Evolutionary conservation across 2,113 vertebrate genomes (phyloP).

Genomic region (Eulacestoma nigropectus): DNA sequence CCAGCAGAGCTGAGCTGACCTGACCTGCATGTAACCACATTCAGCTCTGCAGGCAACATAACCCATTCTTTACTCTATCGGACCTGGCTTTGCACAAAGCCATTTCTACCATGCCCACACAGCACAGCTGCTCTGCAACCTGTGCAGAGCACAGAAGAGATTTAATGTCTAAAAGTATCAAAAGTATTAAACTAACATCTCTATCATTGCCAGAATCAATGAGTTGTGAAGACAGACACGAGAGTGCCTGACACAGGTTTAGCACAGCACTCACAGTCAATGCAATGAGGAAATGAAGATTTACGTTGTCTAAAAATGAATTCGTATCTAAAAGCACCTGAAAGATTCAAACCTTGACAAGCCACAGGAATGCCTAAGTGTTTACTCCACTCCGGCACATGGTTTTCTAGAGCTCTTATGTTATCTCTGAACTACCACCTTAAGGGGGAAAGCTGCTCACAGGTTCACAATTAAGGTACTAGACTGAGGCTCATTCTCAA

Average conservation of each 20-base stretch:
- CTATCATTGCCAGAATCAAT: neutral
- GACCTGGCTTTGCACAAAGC: neutral
- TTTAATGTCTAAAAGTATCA: neutral
- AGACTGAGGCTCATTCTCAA: neutral
- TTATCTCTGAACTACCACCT: neutral
- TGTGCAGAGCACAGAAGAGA: neutral
- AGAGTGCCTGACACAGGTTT: neutral
- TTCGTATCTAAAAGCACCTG: neutral
- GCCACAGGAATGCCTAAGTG: neutral
- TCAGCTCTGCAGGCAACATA: neutral
- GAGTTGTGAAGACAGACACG: neutral
- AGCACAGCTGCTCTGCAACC: neutral
- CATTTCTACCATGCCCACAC: neutral
- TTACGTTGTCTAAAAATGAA: neutral
- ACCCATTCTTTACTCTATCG: neutral
- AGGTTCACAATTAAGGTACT: neutral
- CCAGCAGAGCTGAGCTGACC: neutral
- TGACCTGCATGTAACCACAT: fast-evolving
- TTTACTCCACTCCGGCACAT: neutral
- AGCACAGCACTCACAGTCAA: neutral
- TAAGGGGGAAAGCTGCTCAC: neutral
- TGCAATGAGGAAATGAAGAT: neutral
- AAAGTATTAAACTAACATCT: neutral
- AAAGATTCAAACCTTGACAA: neutral
- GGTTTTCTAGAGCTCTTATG: neutral